Percentiles rank a stretch among this genome's conserved stretches.
Conservation (phyloP, 2,113 vertebrate species). For the Myodes glareolus region DNA sequence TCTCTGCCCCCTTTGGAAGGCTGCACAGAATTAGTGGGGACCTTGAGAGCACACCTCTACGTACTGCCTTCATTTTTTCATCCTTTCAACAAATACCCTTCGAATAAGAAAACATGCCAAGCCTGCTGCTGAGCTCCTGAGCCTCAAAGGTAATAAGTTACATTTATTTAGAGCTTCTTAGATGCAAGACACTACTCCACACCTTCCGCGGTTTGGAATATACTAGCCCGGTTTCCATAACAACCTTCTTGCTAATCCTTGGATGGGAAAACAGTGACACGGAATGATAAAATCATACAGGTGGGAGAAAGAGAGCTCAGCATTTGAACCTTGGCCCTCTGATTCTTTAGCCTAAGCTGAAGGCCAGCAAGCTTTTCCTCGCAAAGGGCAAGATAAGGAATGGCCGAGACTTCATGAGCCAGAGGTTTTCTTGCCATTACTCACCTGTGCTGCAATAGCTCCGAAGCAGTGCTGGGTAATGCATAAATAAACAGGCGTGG, state of each 20-base stretch:
- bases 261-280: neutral
- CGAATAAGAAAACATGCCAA: neutral
- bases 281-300: neutral
- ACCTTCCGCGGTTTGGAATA: slow-evolving; percentile 4
- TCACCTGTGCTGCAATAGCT: neutral
- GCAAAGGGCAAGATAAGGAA: slow-evolving; percentile 17
- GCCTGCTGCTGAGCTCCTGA: neutral
- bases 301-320: neutral
- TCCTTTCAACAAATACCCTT: slow-evolving; percentile 20
- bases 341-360: neutral
- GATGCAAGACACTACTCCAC: neutral
- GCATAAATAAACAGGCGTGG: neutral
- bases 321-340: neutral
- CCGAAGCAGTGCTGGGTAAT: neutral
- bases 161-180: slow-evolving; percentile 20
- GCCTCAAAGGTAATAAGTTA: neutral
- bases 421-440: neutral
- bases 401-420: neutral
- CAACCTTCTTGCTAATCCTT: slow-evolving; percentile 10
- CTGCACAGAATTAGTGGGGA: neutral
- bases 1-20: neutral
- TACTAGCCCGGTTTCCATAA: slow-evolving; percentile 19
- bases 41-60: neutral
- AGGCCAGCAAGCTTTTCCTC: neutral
- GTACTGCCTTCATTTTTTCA: neutral